phyloP scores from a whole-genome alignment of 2,113 vertebrate genomes.

The Axis porcinus region DNA sequence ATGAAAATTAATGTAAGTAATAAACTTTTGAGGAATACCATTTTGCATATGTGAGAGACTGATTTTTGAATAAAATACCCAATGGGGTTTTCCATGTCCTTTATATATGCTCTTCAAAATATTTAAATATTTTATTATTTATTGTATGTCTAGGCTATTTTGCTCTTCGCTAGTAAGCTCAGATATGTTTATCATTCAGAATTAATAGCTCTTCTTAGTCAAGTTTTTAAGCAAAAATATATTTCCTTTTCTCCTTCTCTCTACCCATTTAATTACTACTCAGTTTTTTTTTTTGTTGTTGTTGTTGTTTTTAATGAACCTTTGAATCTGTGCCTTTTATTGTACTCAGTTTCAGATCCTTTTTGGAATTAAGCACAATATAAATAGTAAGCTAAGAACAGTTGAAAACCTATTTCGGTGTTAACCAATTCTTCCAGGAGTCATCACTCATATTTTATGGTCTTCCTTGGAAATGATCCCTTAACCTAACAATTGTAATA shows the following conservation, averaged over 20 bases:
- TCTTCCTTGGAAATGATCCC: neutral
- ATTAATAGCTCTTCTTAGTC: neutral
- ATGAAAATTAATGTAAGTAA: neutral
- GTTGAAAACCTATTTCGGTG: neutral
- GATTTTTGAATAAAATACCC: neutral
- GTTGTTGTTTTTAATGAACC: neutral
- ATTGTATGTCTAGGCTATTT: neutral
- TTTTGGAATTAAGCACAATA: neutral
- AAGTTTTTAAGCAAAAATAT: neutral
- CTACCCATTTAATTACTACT: neutral
- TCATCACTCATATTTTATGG: neutral
- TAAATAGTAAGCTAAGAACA: slow-evolving; percentile 5
- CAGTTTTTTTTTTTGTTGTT: neutral
- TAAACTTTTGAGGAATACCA: neutral
- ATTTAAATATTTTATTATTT: neutral
- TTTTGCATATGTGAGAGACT: neutral
- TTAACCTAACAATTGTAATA: neutral
- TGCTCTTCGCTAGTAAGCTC: neutral
- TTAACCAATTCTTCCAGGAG: neutral
- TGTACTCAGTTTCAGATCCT: neutral
- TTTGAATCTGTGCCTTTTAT: neutral
- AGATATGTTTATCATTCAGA: neutral
- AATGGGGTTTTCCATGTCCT: neutral
- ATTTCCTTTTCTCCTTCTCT: neutral
- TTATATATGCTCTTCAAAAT: neutral